A percentile compares a stretch with the other conserved stretches of the same genome.
phyloP scores from a whole-genome alignment of 2,888 invertebrate species.

The Callinectes sapidus region DNA sequence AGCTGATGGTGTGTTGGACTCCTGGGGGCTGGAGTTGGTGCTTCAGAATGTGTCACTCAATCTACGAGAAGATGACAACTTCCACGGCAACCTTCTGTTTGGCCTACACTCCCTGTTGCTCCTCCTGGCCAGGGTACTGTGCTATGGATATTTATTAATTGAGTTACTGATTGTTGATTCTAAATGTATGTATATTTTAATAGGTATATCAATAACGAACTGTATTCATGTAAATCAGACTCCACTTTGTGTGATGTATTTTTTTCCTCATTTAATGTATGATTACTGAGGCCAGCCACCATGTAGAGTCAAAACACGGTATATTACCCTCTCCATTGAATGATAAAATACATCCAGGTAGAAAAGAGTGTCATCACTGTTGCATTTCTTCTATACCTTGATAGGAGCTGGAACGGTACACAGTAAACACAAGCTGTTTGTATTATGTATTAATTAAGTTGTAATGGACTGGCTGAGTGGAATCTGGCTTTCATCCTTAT shows the following conservation, averaged over 20 bases:
- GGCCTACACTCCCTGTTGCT: conserved; percentile 69
- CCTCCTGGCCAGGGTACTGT: conserved; percentile 58
- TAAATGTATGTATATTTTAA: too few relatives aligned
- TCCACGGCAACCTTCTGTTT: conserved; percentile 62
- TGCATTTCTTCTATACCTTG: too few relatives aligned
- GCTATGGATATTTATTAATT: background rate
- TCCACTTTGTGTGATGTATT: too few relatives aligned
- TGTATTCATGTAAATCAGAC: too few relatives aligned
- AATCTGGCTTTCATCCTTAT: background rate
- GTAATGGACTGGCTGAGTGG: background rate
- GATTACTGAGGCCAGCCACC: too few relatives aligned
- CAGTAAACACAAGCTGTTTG: background rate
- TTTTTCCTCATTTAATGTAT: too few relatives aligned
- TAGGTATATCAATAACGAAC: too few relatives aligned
- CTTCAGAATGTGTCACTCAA: conserved; percentile 59
- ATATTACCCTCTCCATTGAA: too few relatives aligned
- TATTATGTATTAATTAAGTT: background rate
- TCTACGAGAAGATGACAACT: conserved; percentile 63
- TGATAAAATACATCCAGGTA: too few relatives aligned
- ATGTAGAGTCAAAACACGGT: too few relatives aligned
- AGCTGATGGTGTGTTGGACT: conserved; percentile 69
- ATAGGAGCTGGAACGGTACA: background rate
- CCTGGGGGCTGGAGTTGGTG: conserved; percentile 67
- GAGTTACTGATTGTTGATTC: too few relatives aligned
- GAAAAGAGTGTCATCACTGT: too few relatives aligned